Evolutionary conservation across 2,888 invertebrate genomes (phyloP), one percentile per base, ranked within the genome.

Genomic region (Syrphus vitripennis): DNA sequence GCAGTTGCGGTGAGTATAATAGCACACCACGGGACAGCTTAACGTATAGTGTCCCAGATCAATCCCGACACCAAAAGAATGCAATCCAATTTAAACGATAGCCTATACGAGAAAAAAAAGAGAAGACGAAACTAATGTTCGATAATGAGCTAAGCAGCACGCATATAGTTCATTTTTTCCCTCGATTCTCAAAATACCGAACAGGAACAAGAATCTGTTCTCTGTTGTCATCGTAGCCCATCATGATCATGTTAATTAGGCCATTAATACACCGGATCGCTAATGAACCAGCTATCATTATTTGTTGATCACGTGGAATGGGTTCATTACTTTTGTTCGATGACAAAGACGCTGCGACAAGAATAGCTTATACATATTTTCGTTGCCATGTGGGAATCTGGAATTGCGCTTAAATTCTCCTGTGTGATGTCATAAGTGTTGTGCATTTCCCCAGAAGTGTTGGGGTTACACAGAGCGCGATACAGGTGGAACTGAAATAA

Each of bases 271-370:
- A 31, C 48, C 55, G 48, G 67, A 74, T 63, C 75, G 83, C 83
- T 83, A 83, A 83, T 83, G 83, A 83, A 83, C 80, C 74, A 79
- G 79, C 45, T 70, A 80, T 83, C 83, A 83, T 75, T 83, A 83
- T 83, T 83, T 83, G 83, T 83, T 83, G 83, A 83, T 75, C 79
- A 83, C 40, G 21, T 65, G 79, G 75, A 80, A 83, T 83, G 75
- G 79, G 75, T 80, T 80, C 83, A 80, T 80, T 79, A 79, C 83
- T 83, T 80, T 75, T 80, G 75, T 83, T 83, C 55, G 24, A 61
- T 34, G 34, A 69, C 75, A 29, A 63, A 40, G 29, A 59, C 26
- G 24, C 55, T 61, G 40, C 61, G 29, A 70, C 61, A 45, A 26
- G 40, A 48, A 48, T 45, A n/a, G n/a, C n/a, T n/a, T n/a, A n/a